Evolutionary conservation across 2,797 vertebrate genomes (phyloP).

Genomic region (Chromobotia macracanthus): DNA sequence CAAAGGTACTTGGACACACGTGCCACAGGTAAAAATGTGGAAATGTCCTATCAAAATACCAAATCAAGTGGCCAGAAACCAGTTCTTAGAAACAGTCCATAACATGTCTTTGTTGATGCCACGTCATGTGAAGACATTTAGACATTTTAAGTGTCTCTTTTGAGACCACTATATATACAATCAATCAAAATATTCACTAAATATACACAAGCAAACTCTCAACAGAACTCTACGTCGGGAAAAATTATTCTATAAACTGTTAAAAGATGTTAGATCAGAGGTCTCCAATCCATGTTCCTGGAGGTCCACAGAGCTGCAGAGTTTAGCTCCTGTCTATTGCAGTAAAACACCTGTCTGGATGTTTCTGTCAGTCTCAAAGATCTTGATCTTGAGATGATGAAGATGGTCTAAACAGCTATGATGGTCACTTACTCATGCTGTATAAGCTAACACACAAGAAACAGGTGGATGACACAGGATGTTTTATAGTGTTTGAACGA

Average conservation of each 20-base stretch:
- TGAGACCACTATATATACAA: too few species aligned
- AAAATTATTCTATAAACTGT: not conserved
- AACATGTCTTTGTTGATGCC: constrained; percentile 23
- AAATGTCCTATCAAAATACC: not conserved
- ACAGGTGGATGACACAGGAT: constrained; percentile 66
- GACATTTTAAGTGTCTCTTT: too few species aligned
- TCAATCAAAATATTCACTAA: too few species aligned
- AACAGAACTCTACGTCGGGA: too few species aligned
- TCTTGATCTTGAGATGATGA: constrained; percentile 18
- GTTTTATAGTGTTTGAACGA: constrained; percentile 58
- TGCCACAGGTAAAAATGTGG: too few species aligned
- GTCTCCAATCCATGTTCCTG: too few species aligned
- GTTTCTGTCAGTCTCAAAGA: too few species aligned
- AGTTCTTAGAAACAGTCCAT: constrained; percentile 42
- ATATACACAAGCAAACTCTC: too few species aligned
- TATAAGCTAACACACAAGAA: constrained; percentile 48
- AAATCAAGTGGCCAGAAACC: constrained; percentile 49
- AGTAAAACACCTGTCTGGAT: too few species aligned
- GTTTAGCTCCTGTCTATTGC: too few species aligned
- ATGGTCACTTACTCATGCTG: constrained; percentile 44
- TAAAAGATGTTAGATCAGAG: not conserved
- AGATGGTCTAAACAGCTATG: not conserved
- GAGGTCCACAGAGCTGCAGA: too few species aligned
- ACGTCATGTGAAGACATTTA: not conserved
- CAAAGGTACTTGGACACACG: constrained; percentile 7